Percentiles rank a stretch among this genome's conserved stretches.
These are phyloP conservation scores for Hemaris fuciformis DNA, from an alignment of 2,888 invertebrate species.

Conservation along the genomic window DNA sequence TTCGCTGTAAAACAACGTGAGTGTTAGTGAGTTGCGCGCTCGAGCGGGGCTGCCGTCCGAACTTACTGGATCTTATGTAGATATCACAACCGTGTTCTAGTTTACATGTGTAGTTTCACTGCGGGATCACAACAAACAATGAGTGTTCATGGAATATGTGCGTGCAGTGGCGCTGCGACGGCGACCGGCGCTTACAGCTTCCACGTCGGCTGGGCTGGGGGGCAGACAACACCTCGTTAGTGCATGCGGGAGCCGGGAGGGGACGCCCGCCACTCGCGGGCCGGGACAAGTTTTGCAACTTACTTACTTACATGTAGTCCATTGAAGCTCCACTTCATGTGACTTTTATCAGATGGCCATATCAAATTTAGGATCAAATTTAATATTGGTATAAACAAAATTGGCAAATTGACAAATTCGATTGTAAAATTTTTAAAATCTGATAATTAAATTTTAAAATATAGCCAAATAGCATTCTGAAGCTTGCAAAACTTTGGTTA, in stretches of 20 bases:
- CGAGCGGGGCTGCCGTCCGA: slow-evolving; percentile 65
- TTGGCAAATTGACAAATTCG: too few relatives aligned
- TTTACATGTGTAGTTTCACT: slow-evolving; percentile 77
- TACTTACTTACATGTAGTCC: neutral
- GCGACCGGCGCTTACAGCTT: slow-evolving; percentile 70
- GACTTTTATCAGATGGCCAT: neutral
- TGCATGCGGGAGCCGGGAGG: slow-evolving; percentile 60
- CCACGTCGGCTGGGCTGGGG: slow-evolving; percentile 78
- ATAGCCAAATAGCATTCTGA: slow-evolving; percentile 44
- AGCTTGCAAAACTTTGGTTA: slow-evolving; percentile 67
- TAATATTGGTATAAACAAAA: neutral
- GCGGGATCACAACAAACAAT: slow-evolving; percentile 81
- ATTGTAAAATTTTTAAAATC: neutral
- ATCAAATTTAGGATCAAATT: neutral
- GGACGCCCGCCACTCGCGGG: too few relatives aligned
- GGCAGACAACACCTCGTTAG: slow-evolving; percentile 72
- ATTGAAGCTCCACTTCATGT: neutral
- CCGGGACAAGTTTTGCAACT: slow-evolving; percentile 48
- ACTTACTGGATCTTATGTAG: slow-evolving; percentile 72
- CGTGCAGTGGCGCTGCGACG: slow-evolving; percentile 72
- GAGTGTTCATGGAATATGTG: slow-evolving; percentile 80
- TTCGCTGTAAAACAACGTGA: slow-evolving; percentile 84
- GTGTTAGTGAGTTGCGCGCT: slow-evolving; percentile 64
- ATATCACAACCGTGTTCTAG: slow-evolving; percentile 77
- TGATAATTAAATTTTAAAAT: slow-evolving; percentile 19